phyloP scores from a whole-genome alignment of 2,888 invertebrate genomes.

The Pollenia labialis region DNA sequence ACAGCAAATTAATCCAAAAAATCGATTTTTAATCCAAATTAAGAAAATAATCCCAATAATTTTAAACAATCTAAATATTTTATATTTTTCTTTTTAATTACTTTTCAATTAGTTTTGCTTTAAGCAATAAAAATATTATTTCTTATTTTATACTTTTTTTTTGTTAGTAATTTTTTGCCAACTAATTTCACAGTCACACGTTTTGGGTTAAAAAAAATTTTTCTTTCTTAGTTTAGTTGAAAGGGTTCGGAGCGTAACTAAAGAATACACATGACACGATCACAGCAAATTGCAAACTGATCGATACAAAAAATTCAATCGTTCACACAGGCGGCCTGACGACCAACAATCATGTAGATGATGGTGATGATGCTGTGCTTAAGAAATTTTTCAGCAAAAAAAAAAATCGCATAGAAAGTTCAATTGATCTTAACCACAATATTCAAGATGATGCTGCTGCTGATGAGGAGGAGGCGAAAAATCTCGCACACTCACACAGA shows the following conservation, averaged over 20 bases:
- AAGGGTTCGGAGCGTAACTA: slow-evolving; percentile 59
- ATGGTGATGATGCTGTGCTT: slow-evolving; percentile 41
- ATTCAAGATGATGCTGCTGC: slow-evolving; percentile 45
- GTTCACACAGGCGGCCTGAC: slow-evolving; percentile 56
- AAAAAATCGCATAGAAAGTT: slow-evolving; percentile 71
- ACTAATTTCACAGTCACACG: slow-evolving; percentile 31
- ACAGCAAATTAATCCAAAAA: slow-evolving; percentile 54
- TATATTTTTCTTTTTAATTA: not conserved
- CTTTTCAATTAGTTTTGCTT: not conserved
- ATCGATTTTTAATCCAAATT: slow-evolving; percentile 47
- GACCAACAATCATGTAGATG: slow-evolving; percentile 20
- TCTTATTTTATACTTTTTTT: slow-evolving; percentile 8
- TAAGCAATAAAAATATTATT: not conserved
- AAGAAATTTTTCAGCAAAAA: slow-evolving; percentile 48
- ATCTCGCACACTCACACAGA: not conserved
- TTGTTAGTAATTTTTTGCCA: not conserved
- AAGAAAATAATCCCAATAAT: not conserved
- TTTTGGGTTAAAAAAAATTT: not conserved
- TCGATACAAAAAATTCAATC: slow-evolving; percentile 69
- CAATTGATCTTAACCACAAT: slow-evolving; percentile 68
- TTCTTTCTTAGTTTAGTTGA: slow-evolving; percentile 24
- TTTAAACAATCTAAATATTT: not conserved
- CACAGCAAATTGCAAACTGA: slow-evolving; percentile 74
- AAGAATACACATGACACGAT: slow-evolving; percentile 66
- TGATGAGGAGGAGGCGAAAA: slow-evolving; percentile 52